Percentiles rank a stretch among this genome's conserved stretches.
These are phyloP conservation scores for Trachops cirrhosus DNA, from an alignment of 2,797 vertebrate species.

Conservation along the genomic window DNA sequence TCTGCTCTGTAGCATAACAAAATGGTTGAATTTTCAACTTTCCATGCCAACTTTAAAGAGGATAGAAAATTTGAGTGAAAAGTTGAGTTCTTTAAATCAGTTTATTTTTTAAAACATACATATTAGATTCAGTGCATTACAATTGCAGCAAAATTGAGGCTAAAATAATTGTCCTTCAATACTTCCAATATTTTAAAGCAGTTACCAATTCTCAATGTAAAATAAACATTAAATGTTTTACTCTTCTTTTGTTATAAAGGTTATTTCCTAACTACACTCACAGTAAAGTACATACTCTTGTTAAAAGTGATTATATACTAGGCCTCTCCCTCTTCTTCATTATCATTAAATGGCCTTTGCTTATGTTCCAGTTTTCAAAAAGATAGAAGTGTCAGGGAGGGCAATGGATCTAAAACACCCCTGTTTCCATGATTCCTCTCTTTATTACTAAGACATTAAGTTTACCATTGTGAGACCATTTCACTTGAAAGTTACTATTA, in stretches of 20 bases:
- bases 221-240: not conserved
- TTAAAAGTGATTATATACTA: fast-evolving
- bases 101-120: constrained; percentile 37
- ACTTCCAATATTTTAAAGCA: not conserved
- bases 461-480: not conserved
- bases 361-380: not conserved
- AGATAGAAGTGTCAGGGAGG: not conserved
- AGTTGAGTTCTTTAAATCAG: not conserved
- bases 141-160: not conserved
- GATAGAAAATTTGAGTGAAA: not conserved
- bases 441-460: not conserved
- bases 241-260: not conserved
- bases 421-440: not conserved
- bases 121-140: constrained; percentile 2
- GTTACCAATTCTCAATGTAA: constrained; percentile 38
- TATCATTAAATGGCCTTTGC: not conserved
- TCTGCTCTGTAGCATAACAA: not conserved
- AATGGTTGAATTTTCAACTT: not conserved
- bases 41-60: not conserved
- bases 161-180: constrained; percentile 32
- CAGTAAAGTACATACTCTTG: not conserved
- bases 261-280: not conserved
- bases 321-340: not conserved
- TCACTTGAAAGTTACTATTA: not conserved
- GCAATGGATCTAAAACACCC: not conserved